phyloP scores from a whole-genome alignment of 2,797 vertebrate genomes.

The Myripristis jacobus region DNA sequence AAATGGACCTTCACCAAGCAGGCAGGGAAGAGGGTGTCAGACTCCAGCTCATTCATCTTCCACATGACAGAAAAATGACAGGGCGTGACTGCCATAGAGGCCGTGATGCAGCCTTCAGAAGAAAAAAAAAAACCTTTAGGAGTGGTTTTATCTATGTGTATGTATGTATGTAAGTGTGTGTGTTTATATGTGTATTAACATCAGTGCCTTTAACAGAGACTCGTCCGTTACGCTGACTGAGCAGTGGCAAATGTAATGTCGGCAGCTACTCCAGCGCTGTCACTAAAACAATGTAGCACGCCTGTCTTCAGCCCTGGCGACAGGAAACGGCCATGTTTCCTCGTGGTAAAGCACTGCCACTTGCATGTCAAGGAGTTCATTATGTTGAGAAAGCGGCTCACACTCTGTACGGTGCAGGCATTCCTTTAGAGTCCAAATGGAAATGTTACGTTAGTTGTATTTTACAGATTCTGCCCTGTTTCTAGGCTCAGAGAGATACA shows the following conservation, averaged over 20 bases:
- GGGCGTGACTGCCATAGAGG: constrained; percentile 19
- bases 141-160: constrained; percentile 1
- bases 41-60: constrained; percentile 47
- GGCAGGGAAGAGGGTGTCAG: constrained; percentile 15
- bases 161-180: not conserved
- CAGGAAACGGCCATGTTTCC: constrained; percentile 57
- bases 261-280: constrained; percentile 23
- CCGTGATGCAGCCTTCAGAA: constrained; percentile 7
- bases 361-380: constrained; percentile 62
- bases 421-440: constrained; percentile 26
- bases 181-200: constrained; percentile 5
- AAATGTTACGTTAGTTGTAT: constrained; percentile 15
- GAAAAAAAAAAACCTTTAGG: not conserved
- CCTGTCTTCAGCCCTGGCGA: constrained; percentile 30
- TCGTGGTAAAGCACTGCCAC: constrained; percentile 30
- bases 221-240: constrained; percentile 59
- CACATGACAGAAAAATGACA: constrained; percentile 21
- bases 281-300: constrained; percentile 38
- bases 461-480: constrained; percentile 12
- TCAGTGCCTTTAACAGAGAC: constrained; percentile 29
- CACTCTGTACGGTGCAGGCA: constrained; percentile 46
- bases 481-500: constrained; percentile 28
- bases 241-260: constrained; percentile 48
- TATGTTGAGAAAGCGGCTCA: constrained; percentile 56
- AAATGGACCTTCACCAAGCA: constrained; percentile 33